These are phyloP conservation scores for Hemistola chrysoprasaria DNA, from an alignment of 2,888 invertebrate genomes.

Conservation along the genomic window DNA sequence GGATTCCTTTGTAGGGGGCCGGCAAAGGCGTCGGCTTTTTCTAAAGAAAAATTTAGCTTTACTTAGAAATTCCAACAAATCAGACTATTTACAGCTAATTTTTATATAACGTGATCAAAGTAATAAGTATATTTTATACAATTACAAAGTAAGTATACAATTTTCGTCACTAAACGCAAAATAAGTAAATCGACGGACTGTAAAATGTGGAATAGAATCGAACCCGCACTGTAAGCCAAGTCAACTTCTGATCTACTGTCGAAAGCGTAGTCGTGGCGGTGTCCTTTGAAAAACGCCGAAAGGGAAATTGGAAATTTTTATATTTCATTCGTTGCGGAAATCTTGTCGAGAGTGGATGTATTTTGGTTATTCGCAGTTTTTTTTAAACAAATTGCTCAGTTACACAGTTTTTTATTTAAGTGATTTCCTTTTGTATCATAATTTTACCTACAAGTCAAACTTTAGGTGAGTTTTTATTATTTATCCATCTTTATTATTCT, in stretches of 20 bases:
- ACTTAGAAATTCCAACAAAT: no score
- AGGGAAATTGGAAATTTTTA: constrained; percentile 9
- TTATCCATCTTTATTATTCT: no score
- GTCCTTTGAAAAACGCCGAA: constrained; percentile 22
- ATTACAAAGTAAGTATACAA: no score
- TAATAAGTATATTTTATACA: no score
- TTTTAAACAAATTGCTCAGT: not conserved
- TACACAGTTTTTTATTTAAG: not conserved
- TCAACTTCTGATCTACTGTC: constrained; percentile 21
- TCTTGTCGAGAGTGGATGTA: constrained; percentile 5
- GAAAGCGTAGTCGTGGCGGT: constrained; percentile 10
- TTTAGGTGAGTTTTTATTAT: no score
- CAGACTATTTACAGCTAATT: constrained; percentile 14
- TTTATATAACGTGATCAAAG: no score
- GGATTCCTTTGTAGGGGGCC: not conserved
- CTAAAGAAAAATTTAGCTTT: constrained; percentile 7
- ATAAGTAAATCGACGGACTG: constrained; percentile 20
- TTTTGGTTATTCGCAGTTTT: no score
- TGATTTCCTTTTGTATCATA: no score
- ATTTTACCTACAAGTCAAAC: no score
- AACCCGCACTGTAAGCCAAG: constrained; percentile 20
- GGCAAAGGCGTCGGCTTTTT: constrained; percentile 2
- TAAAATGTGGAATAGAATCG: constrained; percentile 19
- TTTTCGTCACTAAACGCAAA: constrained; percentile 4
- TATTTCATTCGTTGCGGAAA: constrained; percentile 16